These are phyloP conservation scores for Herminia tarsipennalis DNA, from an alignment of 2,888 invertebrate genomes.

Conservation along the genomic window DNA sequence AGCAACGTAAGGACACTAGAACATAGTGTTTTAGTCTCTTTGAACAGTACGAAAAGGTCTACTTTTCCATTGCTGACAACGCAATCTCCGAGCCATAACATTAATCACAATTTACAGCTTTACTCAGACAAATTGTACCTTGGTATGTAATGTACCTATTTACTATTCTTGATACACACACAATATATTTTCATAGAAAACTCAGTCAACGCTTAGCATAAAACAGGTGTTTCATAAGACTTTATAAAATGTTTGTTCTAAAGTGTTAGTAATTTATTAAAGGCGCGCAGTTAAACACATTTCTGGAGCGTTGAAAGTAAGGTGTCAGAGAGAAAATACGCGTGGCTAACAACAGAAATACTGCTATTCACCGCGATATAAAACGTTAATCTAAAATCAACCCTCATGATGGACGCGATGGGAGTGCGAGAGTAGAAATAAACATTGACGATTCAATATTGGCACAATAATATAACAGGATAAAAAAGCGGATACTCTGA, in stretches of 20 bases:
- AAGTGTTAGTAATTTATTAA: conserved; percentile 3
- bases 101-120: too few species aligned
- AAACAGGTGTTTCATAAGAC: conserved; percentile 6
- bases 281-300: neutral
- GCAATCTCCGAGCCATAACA: too few species aligned
- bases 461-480: conserved; percentile 45
- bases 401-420: conserved; percentile 15
- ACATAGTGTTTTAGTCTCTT: too few species aligned
- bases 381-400: conserved; percentile 11
- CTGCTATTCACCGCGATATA: neutral
- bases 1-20: too few species aligned
- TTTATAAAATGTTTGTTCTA: conserved; percentile 7
- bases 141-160: too few species aligned
- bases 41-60: too few species aligned
- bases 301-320: conserved; percentile 2
- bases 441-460: conserved; percentile 56
- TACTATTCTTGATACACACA: neutral
- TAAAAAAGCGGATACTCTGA: conserved; percentile 46
- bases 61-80: too few species aligned
- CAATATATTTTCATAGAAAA: neutral
- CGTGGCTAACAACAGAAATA: too few species aligned
- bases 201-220: neutral
- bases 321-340: neutral
- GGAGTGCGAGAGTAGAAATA: conserved; percentile 41
- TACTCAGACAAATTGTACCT: too few species aligned